Evolutionary conservation across 1,140 invertebrate species (phyloP).

Genomic region (Saccostrea echinata): DNA sequence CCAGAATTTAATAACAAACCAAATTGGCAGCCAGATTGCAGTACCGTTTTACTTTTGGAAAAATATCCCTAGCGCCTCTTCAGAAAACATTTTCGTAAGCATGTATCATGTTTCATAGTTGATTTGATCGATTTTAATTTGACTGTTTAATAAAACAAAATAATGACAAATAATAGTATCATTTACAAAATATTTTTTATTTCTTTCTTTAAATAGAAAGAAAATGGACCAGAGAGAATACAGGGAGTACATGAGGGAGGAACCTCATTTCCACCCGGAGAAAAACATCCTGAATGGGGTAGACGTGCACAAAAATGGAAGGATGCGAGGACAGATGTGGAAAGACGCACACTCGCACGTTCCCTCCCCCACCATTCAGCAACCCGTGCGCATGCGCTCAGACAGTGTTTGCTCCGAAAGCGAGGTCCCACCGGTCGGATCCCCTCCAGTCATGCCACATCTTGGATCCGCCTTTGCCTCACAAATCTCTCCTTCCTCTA

Average conservation of each 20-base stretch:
- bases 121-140: background rate
- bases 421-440: background rate
- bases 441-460: background rate
- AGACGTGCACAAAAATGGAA: constrained; percentile 2
- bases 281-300: constrained; percentile 6
- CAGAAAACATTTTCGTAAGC: background rate
- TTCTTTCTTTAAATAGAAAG: background rate
- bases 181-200: background rate
- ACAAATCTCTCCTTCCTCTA: background rate
- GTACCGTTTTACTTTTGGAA: background rate
- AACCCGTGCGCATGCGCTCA: background rate
- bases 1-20: background rate
- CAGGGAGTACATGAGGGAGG: background rate
- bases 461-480: background rate
- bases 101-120: background rate
- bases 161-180: background rate
- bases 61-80: background rate
- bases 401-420: constrained; percentile 11
- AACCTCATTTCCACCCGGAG: constrained; percentile 26
- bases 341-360: background rate
- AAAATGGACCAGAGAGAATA: background rate
- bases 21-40: background rate
- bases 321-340: background rate
- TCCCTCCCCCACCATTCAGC: background rate
- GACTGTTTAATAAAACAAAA: background rate